phyloP scores from a whole-genome alignment of 2,113 vertebrate species.

The Microcebus ravelobensis region DNA sequence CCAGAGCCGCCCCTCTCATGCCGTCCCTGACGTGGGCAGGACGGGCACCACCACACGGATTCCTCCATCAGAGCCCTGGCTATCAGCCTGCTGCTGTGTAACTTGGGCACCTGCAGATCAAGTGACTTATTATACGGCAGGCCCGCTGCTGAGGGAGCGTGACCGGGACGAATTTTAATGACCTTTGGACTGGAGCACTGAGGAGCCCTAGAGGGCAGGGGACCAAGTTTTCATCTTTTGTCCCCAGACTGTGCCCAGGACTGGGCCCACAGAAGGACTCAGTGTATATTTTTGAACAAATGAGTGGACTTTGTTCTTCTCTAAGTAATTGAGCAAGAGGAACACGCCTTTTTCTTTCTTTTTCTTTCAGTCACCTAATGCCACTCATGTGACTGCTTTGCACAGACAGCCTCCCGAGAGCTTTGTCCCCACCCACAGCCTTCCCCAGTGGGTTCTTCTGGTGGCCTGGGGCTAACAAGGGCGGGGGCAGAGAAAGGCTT shows the following conservation, averaged over 20 bases:
- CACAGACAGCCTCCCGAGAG: background rate
- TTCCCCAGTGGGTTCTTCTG: background rate
- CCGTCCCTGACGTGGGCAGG: background rate
- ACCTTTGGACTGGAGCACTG: background rate
- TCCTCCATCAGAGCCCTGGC: background rate
- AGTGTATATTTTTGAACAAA: background rate
- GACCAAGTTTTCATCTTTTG: background rate
- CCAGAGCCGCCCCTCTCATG: background rate
- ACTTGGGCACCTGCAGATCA: background rate
- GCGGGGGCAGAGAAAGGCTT: background rate
- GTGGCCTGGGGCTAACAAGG: background rate
- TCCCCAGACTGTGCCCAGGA: background rate
- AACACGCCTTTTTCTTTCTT: background rate
- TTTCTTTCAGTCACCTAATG: background rate
- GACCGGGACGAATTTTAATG: background rate
- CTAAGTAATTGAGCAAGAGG: background rate
- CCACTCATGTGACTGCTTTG: background rate
- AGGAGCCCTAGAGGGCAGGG: background rate
- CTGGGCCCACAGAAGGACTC: background rate
- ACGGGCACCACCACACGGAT: background rate
- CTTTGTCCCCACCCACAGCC: background rate
- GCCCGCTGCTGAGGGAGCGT: background rate
- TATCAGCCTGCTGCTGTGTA: background rate
- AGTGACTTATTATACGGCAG: background rate
- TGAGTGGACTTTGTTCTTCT: background rate